Base-by-base conservation (phyloP, 1,140 invertebrate species). In the Gonioctena quinquepunctata region DNA sequence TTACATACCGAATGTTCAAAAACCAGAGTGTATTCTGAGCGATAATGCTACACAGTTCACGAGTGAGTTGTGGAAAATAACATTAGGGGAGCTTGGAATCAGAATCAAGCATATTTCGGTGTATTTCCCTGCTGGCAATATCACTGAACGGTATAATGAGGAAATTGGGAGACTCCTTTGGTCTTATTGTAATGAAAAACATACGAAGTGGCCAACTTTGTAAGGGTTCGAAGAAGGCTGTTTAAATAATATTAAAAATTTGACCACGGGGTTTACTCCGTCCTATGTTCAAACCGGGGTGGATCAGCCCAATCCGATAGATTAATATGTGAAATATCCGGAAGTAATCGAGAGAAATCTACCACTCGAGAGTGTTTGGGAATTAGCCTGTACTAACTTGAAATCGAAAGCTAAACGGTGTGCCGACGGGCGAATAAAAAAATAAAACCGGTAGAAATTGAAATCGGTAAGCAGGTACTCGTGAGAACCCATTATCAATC, bases 11-110 rank as follows among this genome's bases (percentile, higher is more conserved):
- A 21, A 59, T 11, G 22, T 65, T 18, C 27, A 33, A 13, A 16
- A 16, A 6, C 6, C 42, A 11, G 8, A 56, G 2, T 19, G 65
- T 11, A 66, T 64, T 19, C 25, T 68, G 27, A 19, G 23, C 11
- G 66, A 68, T 64, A 59, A 68, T 63, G 66, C 22, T 13, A 65
- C 66, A 5, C 66, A 68, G 22, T 68, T 68, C 23, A 62, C 59
- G 3, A 13, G 13, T 3, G 2, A 19, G 52, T 8, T 18, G 13
- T 64, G 60, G 42, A 19, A 21, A 21, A 63, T 26, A 11, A 64
- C 6, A 4, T 13, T 68, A 11, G n/a, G 11, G 1, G 2, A 16
- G 3, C 13, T 11, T 8, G 42, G 23, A n/a, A 33, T 68, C 7
- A 27, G 62, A 68, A 8, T 18, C n/a, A 18, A 13, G 13, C 48